phyloP scores from a whole-genome alignment of 2,797 vertebrate genomes.

The Tragopan temminckii region DNA sequence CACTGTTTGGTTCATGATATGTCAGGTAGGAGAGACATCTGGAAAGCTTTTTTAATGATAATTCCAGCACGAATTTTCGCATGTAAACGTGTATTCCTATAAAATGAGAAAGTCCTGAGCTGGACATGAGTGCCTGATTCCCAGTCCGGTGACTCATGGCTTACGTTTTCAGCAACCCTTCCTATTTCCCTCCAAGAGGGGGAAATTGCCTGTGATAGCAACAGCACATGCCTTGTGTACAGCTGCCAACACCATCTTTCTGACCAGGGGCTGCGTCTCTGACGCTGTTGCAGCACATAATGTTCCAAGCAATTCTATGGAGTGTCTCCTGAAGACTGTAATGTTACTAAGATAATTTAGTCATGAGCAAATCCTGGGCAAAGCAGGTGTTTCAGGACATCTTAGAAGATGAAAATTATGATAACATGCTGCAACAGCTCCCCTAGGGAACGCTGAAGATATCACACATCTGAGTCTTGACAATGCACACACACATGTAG shows the following conservation, averaged over 20 bases:
- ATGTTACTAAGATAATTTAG: background rate
- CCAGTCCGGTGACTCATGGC: background rate
- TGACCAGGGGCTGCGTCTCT: background rate
- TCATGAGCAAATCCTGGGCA: background rate
- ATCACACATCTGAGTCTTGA: accelerated
- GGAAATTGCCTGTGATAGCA: background rate
- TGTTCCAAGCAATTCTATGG: background rate
- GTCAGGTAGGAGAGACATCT: background rate
- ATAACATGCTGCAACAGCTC: background rate
- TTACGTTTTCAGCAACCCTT: background rate
- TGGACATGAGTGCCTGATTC: background rate
- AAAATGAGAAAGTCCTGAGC: background rate
- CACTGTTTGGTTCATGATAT: background rate
- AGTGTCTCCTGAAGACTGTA: background rate
- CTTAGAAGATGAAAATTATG: background rate
- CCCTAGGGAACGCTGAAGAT: accelerated
- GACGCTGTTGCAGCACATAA: background rate
- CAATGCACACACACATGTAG: background rate
- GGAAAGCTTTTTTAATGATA: background rate
- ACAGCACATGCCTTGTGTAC: background rate
- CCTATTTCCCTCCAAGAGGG: background rate
- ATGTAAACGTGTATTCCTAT: background rate
- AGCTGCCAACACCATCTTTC: background rate
- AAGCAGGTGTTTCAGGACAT: background rate
- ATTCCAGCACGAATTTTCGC: background rate